Conservation (phyloP, 2,888 invertebrate species). For the Xanthorhoe designata region DNA sequence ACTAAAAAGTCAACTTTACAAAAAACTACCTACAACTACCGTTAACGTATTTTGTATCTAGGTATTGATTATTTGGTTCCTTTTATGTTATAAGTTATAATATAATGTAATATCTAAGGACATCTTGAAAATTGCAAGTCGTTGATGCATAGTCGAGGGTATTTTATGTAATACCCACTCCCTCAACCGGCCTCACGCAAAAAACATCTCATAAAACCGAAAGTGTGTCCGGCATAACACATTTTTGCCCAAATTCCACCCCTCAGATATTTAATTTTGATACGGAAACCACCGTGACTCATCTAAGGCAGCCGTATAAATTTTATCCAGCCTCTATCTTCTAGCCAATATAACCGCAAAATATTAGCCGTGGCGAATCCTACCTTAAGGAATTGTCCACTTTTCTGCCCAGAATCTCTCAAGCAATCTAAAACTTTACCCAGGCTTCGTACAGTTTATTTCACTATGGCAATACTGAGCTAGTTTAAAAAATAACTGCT, state of each 20-base stretch:
- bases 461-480: slow-evolving; percentile 33
- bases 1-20: too few relatives aligned
- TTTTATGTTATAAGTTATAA: background rate
- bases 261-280: slow-evolving; percentile 83
- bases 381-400: slow-evolving; percentile 67
- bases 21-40: too few relatives aligned
- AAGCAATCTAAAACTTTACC: slow-evolving; percentile 42
- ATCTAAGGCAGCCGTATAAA: slow-evolving; percentile 71
- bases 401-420: slow-evolving; percentile 42
- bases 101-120: background rate
- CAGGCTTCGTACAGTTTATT: slow-evolving; percentile 29
- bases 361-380: slow-evolving; percentile 82
- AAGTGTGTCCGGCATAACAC: slow-evolving; percentile 47
- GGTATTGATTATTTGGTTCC: too few relatives aligned
- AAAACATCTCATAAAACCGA: slow-evolving; percentile 38
- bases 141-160: slow-evolving; percentile 7
- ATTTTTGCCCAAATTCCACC: slow-evolving; percentile 57
- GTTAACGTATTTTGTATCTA: too few relatives aligned
- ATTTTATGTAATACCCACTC: slow-evolving; percentile 35
- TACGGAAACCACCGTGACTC: slow-evolving; percentile 77
- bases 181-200: slow-evolving; percentile 24
- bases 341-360: slow-evolving; percentile 80
- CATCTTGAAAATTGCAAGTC: slow-evolving; percentile 8
- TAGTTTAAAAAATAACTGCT: slow-evolving; percentile 12
- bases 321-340: slow-evolving; percentile 75